phyloP scores from a whole-genome alignment of 2,888 invertebrate genomes.

The Ashinkailepas kermadecensis region DNA sequence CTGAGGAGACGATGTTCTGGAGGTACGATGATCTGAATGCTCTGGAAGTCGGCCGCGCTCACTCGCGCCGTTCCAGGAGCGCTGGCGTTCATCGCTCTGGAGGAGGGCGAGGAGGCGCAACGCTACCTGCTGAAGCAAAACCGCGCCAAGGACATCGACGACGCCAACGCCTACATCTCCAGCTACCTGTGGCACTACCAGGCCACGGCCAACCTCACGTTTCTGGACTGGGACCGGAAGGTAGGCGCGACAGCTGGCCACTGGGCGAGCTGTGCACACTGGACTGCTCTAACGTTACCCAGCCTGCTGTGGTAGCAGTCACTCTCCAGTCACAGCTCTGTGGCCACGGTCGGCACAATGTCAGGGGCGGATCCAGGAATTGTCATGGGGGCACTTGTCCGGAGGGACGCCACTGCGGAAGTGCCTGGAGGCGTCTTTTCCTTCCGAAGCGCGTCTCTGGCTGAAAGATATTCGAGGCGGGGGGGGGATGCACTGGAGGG shows the following conservation, averaged over 20 bases:
- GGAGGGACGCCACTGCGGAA: no score
- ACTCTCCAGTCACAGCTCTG: background rate
- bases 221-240: constrained; percentile 31
- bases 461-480: no score
- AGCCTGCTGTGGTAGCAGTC: background rate
- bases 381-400: background rate
- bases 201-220: constrained; percentile 32
- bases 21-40: no score
- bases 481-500: no score
- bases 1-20: no score
- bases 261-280: background rate
- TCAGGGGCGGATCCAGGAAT: background rate
- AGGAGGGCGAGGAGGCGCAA: constrained; percentile 33
- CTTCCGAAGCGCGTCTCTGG: no score
- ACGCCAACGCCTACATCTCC: constrained; percentile 35
- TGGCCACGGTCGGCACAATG: background rate
- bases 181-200: constrained; percentile 35
- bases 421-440: no score
- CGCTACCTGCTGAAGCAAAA: constrained; percentile 32
- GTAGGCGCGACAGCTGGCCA: constrained; percentile 24
- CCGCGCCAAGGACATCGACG: constrained; percentile 35
- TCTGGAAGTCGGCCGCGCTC: no score
- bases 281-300: background rate
- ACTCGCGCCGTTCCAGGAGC: constrained; percentile 32
- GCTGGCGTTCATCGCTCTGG: constrained; percentile 35